phyloP scores from a whole-genome alignment of 2,888 invertebrate species.

The Aleiodes leptofemur region DNA sequence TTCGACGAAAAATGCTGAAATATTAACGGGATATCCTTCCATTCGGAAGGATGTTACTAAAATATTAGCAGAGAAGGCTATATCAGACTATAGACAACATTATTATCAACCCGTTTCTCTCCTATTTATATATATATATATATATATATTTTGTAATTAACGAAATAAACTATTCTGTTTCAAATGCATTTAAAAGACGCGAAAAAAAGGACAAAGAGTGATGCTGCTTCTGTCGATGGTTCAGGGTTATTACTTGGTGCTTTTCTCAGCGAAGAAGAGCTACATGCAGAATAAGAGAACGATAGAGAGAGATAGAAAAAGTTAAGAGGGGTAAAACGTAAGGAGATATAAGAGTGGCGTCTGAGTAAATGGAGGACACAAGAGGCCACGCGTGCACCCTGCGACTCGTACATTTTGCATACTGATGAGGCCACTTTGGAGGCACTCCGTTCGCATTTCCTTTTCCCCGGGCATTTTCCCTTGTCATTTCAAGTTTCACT shows the following conservation, averaged over 20 bases:
- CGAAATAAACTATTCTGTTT: too few species aligned
- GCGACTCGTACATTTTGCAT: conserved; percentile 68
- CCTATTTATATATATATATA: too few species aligned
- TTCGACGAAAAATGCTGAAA: too few species aligned
- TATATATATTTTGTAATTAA: too few species aligned
- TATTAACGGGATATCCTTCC: too few species aligned
- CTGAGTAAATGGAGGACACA: conserved; percentile 60
- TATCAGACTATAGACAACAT: too few species aligned
- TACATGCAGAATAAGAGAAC: conserved; percentile 44
- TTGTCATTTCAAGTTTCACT: conserved; percentile 64
- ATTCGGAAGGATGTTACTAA: too few species aligned
- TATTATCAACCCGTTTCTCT: too few species aligned
- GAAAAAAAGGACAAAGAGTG: too few species aligned
- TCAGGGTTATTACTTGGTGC: conserved; percentile 4
- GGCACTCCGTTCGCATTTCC: conserved; percentile 64
- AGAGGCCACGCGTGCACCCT: conserved; percentile 60
- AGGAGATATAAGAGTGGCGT: conserved; percentile 45
- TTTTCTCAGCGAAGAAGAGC: conserved; percentile 35
- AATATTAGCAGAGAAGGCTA: too few species aligned
- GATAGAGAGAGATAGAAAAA: conserved; percentile 35
- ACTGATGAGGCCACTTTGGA: conserved; percentile 69
- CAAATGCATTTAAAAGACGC: too few species aligned
- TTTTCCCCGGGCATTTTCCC: conserved; percentile 60
- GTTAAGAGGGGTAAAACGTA: conserved; percentile 42
- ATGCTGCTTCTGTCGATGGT: too few species aligned